Evolutionary conservation across 2,797 vertebrate genomes (phyloP).

Genomic region (Trachurus trachurus): DNA sequence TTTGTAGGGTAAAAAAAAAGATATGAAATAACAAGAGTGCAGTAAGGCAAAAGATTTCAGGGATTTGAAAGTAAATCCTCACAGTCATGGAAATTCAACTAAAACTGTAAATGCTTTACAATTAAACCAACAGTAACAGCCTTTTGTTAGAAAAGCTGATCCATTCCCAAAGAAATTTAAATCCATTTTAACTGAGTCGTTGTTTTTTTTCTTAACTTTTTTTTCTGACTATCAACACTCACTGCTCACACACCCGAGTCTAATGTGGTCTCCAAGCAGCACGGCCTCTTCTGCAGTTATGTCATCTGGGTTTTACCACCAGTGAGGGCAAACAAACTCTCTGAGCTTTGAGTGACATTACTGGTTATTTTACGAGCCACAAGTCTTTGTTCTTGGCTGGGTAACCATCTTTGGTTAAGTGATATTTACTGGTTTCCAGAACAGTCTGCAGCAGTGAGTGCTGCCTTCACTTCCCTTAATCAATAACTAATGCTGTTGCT

Average conservation of each 20-base stretch:
- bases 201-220: not conserved
- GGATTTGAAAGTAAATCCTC: too few species aligned
- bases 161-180: not conserved
- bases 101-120: not conserved
- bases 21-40: too few species aligned
- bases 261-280: not conserved
- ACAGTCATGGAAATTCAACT: too few species aligned
- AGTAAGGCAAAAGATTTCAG: too few species aligned
- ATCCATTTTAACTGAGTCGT: not conserved
- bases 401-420: slow-evolving; percentile 17
- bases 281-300: not conserved
- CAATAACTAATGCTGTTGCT: not conserved
- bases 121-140: not conserved
- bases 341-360: not conserved
- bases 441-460: not conserved
- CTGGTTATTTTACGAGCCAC: slow-evolving; percentile 4
- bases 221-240: not conserved
- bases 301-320: slow-evolving; percentile 8
- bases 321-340: slow-evolving; percentile 6
- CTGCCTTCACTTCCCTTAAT: slow-evolving; percentile 5
- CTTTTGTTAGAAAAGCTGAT: not conserved
- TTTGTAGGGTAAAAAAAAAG: too few species aligned
- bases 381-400: slow-evolving; percentile 4
- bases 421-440: not conserved
- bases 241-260: not conserved